Evolutionary conservation across 1,140 invertebrate genomes (phyloP).

Genomic region (Pseudachorutes palmiensis): DNA sequence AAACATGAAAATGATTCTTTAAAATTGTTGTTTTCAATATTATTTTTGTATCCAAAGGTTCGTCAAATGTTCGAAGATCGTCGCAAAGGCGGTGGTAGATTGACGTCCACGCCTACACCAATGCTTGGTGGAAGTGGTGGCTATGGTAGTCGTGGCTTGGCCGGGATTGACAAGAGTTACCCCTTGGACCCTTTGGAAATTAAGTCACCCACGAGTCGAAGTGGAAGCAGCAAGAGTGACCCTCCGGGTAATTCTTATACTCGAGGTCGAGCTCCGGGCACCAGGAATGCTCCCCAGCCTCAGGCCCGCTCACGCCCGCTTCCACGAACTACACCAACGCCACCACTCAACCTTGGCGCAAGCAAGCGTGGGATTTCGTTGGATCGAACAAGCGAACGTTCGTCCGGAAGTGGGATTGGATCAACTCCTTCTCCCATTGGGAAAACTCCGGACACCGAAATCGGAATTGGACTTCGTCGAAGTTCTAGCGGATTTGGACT

Average conservation of each 20-base stretch:
- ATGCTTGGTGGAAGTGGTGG: slow-evolving; percentile 45
- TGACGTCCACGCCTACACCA: background rate
- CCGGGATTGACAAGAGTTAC: slow-evolving; percentile 69
- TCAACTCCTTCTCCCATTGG: slow-evolving; percentile 9
- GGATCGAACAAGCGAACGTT: background rate
- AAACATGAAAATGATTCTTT: background rate
- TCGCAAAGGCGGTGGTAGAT: slow-evolving; percentile 43
- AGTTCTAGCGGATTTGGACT: slow-evolving; percentile 15
- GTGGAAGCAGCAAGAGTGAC: slow-evolving; percentile 28
- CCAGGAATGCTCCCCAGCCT: background rate
- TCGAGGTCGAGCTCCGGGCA: background rate
- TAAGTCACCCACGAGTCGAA: slow-evolving; percentile 15
- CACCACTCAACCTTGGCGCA: background rate
- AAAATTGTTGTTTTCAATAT: background rate
- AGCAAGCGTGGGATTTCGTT: slow-evolving; percentile 13
- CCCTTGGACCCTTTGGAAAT: slow-evolving; percentile 58
- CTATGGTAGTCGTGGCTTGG: slow-evolving; percentile 50
- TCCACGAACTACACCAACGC: background rate
- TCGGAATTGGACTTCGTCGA: slow-evolving; percentile 10
- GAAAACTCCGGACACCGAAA: slow-evolving; percentile 5
- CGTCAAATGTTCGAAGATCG: slow-evolving; percentile 74
- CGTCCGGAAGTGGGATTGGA: background rate
- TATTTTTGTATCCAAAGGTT: slow-evolving; percentile 44
- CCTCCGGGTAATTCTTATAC: slow-evolving; percentile 16
- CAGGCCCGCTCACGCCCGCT: background rate